Evolutionary conservation across 2,888 invertebrate species (phyloP).

Genomic region (Sisyra nigra): DNA sequence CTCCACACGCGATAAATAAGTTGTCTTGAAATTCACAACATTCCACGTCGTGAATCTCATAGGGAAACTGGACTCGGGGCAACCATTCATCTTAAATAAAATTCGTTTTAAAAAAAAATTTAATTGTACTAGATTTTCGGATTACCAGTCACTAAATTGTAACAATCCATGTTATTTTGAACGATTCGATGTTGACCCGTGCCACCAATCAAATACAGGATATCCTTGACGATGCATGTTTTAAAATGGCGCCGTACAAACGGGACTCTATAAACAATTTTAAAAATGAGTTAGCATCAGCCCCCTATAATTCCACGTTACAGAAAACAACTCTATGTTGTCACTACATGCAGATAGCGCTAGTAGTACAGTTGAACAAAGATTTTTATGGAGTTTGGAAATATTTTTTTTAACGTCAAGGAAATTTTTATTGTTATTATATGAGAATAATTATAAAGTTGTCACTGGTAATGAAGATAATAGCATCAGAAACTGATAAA

Average conservation of each 20-base stretch:
- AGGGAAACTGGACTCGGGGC: conserved; percentile 17
- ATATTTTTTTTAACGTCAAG: no score
- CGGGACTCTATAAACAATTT: conserved; percentile 19
- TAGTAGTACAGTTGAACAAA: no score
- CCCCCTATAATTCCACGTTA: no score
- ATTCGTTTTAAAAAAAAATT: no score
- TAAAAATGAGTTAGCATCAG: conserved; percentile 1
- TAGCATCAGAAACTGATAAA: no score
- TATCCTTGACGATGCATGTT: conserved; percentile 20
- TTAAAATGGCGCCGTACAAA: conserved; percentile 23
- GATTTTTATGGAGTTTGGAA: neutral
- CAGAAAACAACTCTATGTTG: no score
- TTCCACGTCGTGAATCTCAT: conserved; percentile 17
- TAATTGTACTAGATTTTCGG: no score
- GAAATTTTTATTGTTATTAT: no score
- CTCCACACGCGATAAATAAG: conserved; percentile 14
- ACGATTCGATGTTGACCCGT: conserved; percentile 21
- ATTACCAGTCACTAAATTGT: conserved; percentile 19
- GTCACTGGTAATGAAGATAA: no score
- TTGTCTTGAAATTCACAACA: conserved; percentile 19
- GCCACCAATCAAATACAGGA: conserved; percentile 23
- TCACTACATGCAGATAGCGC: no score
- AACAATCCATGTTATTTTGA: conserved; percentile 22
- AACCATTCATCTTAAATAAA: conserved; percentile 18
- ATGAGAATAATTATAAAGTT: no score